Base-by-base conservation (phyloP, 2,113 vertebrate species). In the Erythrolamprus reginae region DNA sequence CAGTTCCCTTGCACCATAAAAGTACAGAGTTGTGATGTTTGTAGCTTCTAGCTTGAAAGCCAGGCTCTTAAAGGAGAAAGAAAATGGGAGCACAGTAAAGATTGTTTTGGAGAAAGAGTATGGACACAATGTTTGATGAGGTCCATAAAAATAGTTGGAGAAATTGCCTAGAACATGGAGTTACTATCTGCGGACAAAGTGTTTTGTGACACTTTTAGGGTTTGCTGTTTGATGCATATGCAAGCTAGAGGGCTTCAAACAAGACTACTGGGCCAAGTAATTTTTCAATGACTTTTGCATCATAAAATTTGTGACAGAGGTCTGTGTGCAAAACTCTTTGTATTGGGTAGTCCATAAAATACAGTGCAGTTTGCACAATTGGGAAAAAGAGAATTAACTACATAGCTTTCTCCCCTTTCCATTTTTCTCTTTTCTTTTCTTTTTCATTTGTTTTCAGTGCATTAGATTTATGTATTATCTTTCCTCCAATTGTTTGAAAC, bases 1-100 rank as follows among this genome's bases (percentile, higher is more conserved):
- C 86, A 51, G 92, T 12, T 47, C 89, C 61, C 87, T 89, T 45
- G 28, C 1, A 86, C 89, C 84, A 91, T 93, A 87, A 91, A 24
- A 87, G 77, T 89, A 65, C 3, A 45, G 13, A 65, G 12, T 47
- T 58, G 28, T 86, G 88, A 88, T 70, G 90, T 24, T 17, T 47
- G 61, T 92, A 93, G 90, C 90, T 92, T 90, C 91, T 94, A 93
- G 83, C 88, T 93, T 23, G 91, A 94, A 92, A 94, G 87, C 92
- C 90, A 88, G 91, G 90, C 9, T 42, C 92, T 90, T 92, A 92
- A 93, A 9, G 12, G 50, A 96, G 90, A 95, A 93, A 89, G 1
- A 51, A 90, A 87, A 91, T 42, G 53, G 84, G 51, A 84, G 88
- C 84, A 90, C 77, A 90, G 61, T 84, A 83, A 89, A 87, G 89